phyloP scores from a whole-genome alignment of 2,888 invertebrate genomes.

The Panzeria rudis region DNA sequence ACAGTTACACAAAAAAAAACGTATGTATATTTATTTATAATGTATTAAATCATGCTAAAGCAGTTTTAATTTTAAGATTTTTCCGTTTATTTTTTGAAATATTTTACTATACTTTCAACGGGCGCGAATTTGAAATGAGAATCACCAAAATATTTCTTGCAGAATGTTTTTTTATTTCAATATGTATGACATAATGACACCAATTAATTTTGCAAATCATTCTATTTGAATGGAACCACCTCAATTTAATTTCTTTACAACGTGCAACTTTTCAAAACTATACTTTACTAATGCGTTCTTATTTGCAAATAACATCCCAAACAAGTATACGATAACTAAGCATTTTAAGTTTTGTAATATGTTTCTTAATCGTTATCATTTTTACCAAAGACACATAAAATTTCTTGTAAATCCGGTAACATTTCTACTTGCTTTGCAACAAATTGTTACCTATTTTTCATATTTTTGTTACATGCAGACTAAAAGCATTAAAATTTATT shows the following conservation, averaged over 20 bases:
- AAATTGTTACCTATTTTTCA: constrained; percentile 35
- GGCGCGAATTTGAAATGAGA: no score
- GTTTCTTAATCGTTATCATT: no score
- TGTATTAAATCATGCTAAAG: no score
- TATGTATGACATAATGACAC: not conserved
- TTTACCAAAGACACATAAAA: no score
- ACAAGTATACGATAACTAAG: not conserved
- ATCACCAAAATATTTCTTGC: no score
- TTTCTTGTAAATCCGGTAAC: constrained; percentile 20
- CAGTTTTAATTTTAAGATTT: no score
- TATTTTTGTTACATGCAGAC: constrained; percentile 17
- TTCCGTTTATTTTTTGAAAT: no score
- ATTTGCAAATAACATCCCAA: constrained; percentile 19
- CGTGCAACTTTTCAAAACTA: not conserved
- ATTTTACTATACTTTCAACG: no score
- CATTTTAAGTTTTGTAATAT: not conserved
- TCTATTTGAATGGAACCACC: not conserved
- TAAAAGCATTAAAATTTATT: constrained; percentile 26
- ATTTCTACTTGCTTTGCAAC: constrained; percentile 49
- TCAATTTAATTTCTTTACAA: not conserved
- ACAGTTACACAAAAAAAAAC: no score
- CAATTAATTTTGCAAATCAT: not conserved
- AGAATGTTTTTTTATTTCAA: no score
- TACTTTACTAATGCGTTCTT: not conserved
- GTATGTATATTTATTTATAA: no score